phyloP scores from a whole-genome alignment of 37 sponge, comb jelly and placozoan species.

The Beroe forskalii region DNA sequence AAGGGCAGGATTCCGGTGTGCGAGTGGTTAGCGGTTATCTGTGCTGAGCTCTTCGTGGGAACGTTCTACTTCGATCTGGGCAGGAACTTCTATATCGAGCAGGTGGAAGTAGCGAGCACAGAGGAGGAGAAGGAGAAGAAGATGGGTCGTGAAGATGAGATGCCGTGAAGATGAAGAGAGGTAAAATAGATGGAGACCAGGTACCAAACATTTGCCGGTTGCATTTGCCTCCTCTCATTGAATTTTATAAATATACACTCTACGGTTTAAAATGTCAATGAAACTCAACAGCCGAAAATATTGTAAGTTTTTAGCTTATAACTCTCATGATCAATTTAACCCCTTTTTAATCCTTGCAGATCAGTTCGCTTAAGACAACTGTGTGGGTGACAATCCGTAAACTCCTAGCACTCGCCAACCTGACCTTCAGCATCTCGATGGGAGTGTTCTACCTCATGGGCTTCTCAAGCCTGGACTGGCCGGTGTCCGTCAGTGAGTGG shows the following conservation, averaged over 20 bases:
- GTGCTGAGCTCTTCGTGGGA: conserved; percentile 33
- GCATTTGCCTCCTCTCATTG: no score
- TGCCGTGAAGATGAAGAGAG: not conserved
- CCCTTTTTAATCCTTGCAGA: not conserved
- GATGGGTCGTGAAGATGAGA: not conserved
- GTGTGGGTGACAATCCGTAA: conserved; percentile 7
- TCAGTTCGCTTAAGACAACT: not conserved
- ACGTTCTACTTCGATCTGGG: conserved; percentile 61
- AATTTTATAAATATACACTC: no score
- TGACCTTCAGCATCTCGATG: conserved; percentile 24
- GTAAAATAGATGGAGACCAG: no score
- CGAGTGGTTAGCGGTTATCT: conserved; percentile 50
- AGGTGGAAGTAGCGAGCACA: conserved; percentile 7
- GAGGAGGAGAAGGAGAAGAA: not conserved
- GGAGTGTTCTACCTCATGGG: not conserved
- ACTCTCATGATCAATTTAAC: no score
- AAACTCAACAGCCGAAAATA: no score
- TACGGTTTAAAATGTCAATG: no score
- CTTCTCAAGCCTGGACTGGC: not conserved
- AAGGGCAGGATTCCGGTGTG: conserved; percentile 40
- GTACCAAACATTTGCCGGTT: no score
- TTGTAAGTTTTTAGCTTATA: no score
- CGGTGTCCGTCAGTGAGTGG: conserved; percentile 33
- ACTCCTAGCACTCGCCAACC: conserved; percentile 2
- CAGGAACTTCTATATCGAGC: conserved; percentile 27